Conservation (phyloP, 2,113 vertebrate species). For the Mus musculus region GRCm39 chr2:138959001-138959500, state of each 20-base stretch:
- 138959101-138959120: slow-evolving; percentile 22
- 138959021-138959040: not conserved
- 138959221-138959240: slow-evolving; percentile 39
- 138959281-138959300: slow-evolving; percentile 64
- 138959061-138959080: not conserved
- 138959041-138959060: not conserved
- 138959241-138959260: slow-evolving; percentile 67
- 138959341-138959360: slow-evolving; percentile 66
- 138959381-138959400: slow-evolving; percentile 56
- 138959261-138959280: slow-evolving; percentile 53
- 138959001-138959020: not conserved
- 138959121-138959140: slow-evolving; percentile 38
- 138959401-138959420: slow-evolving; percentile 67
- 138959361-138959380: slow-evolving; percentile 60
- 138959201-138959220: slow-evolving; percentile 19
- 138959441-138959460: slow-evolving; percentile 70
- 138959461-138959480: slow-evolving; percentile 74
- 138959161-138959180: not conserved
- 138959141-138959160: slow-evolving; percentile 17
- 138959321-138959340: slow-evolving; percentile 53
- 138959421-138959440: slow-evolving; percentile 71
- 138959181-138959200: slow-evolving; percentile 37
- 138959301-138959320: slow-evolving; percentile 45
- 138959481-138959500: slow-evolving; percentile 67
- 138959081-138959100: not conserved